phyloP scores from a whole-genome alignment of 2,113 vertebrate genomes.

The Cavia porcellus region DNA sequence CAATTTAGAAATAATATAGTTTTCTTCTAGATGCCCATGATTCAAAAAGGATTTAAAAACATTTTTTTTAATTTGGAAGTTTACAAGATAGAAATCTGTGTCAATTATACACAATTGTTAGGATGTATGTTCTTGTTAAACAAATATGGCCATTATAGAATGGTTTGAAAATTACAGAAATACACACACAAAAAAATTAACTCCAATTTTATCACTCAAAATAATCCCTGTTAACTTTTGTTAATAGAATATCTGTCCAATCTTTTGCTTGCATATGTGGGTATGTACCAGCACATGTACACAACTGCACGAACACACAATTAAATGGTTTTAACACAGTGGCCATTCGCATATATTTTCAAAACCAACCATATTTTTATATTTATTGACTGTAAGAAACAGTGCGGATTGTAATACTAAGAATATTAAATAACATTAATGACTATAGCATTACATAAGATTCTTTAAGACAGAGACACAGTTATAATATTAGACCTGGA shows the following conservation, averaged over 20 bases:
- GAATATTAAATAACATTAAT: background rate
- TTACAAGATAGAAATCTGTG: slow-evolving; percentile 33
- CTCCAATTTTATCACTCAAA: background rate
- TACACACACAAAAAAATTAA: slow-evolving; percentile 44
- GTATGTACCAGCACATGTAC: background rate
- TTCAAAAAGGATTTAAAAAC: background rate
- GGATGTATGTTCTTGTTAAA: background rate
- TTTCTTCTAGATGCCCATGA: slow-evolving; percentile 23
- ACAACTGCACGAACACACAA: background rate
- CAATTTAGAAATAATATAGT: slow-evolving; percentile 19
- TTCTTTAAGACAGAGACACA: slow-evolving; percentile 17
- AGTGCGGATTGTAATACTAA: background rate
- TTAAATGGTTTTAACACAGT: background rate
- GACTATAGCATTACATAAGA: background rate
- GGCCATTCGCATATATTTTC: background rate
- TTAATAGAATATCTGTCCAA: background rate
- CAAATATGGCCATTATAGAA: background rate
- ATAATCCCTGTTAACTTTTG: background rate
- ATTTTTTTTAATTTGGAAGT: background rate
- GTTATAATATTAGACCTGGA: background rate
- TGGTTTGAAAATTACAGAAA: slow-evolving; percentile 42
- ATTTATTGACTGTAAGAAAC: slow-evolving; percentile 18
- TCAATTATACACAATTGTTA: background rate
- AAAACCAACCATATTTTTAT: slow-evolving; percentile 35
- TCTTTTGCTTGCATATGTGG: background rate